phyloP scores from a whole-genome alignment of 2,113 vertebrate species.

The Centropristis striata region DNA sequence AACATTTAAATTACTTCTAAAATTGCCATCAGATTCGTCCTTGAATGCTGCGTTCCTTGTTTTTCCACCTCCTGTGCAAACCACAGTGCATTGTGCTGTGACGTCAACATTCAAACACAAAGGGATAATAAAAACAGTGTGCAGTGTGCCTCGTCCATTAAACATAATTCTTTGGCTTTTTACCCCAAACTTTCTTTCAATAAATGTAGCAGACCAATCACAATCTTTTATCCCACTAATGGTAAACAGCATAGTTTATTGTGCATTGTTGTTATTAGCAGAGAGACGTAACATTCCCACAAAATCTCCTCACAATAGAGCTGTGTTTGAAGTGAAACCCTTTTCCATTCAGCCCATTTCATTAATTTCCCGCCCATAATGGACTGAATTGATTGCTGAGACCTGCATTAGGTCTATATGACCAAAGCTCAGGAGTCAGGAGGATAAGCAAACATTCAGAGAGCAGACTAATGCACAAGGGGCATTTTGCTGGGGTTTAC shows the following conservation, averaged over 20 bases:
- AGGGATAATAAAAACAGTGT: not conserved
- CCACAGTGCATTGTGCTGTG: not conserved
- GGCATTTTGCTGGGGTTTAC: constrained; percentile 58
- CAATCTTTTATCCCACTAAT: constrained; percentile 54
- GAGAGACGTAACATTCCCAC: constrained; percentile 44
- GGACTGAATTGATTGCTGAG: constrained; percentile 79
- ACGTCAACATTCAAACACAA: constrained; percentile 16
- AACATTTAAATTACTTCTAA: constrained; percentile 52
- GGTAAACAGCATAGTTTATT: constrained; percentile 48
- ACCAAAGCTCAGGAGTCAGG: constrained; percentile 64
- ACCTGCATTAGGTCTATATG: constrained; percentile 70
- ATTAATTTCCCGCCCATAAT: constrained; percentile 73
- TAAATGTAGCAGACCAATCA: constrained; percentile 31
- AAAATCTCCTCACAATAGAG: constrained; percentile 55
- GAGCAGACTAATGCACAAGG: constrained; percentile 66
- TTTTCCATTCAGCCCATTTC: constrained; percentile 71
- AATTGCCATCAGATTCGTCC: constrained; percentile 55
- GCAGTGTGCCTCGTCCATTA: constrained; percentile 34
- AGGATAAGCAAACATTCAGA: constrained; percentile 71
- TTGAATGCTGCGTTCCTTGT: constrained; percentile 28
- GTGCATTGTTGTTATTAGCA: constrained; percentile 52
- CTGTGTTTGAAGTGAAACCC: constrained; percentile 59
- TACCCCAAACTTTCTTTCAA: constrained; percentile 23
- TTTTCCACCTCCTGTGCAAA: constrained; percentile 40
- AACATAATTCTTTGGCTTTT: constrained; percentile 47